A percentile compares a stretch with the other conserved stretches of the same genome.
These are phyloP conservation scores for Podarcis raffonei DNA, from an alignment of 2,113 vertebrate species.

Conservation along the genomic window DNA sequence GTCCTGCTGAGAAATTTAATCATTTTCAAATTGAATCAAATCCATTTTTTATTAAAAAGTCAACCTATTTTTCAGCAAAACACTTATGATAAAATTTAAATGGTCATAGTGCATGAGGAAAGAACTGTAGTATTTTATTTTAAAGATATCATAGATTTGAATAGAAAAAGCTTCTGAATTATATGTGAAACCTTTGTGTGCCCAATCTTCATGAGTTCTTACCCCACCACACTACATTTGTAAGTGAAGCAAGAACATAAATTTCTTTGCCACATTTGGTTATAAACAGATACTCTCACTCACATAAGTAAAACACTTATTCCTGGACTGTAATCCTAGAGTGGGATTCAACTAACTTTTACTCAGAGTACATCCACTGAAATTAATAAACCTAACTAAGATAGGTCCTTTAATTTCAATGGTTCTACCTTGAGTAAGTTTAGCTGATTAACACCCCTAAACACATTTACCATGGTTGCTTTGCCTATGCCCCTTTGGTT, in stretches of 20 bases:
- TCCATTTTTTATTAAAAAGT: slow-evolving; percentile 21
- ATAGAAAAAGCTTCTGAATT: neutral
- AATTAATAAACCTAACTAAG: too few relatives aligned
- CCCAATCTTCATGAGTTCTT: neutral
- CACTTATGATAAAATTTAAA: neutral
- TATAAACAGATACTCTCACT: neutral
- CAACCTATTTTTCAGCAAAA: slow-evolving; percentile 45
- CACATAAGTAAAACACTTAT: neutral
- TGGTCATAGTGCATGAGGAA: neutral
- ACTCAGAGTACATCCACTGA: too few relatives aligned
- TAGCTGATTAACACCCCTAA: neutral
- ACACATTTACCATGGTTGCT: neutral
- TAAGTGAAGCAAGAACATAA: neutral
- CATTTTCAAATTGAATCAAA: slow-evolving; percentile 10
- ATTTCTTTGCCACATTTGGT: neutral
- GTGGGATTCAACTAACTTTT: too few relatives aligned
- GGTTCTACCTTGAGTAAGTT: too few relatives aligned
- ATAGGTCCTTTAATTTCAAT: too few relatives aligned
- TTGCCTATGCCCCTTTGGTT: neutral
- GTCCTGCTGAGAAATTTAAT: slow-evolving; percentile 12
- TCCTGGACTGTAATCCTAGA: too few relatives aligned
- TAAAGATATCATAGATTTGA: neutral
- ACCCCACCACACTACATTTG: neutral
- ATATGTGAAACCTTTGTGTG: neutral
- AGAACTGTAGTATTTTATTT: neutral